Conservation (phyloP, 2,888 invertebrate genomes). For the Dryococelus australis region DNA sequence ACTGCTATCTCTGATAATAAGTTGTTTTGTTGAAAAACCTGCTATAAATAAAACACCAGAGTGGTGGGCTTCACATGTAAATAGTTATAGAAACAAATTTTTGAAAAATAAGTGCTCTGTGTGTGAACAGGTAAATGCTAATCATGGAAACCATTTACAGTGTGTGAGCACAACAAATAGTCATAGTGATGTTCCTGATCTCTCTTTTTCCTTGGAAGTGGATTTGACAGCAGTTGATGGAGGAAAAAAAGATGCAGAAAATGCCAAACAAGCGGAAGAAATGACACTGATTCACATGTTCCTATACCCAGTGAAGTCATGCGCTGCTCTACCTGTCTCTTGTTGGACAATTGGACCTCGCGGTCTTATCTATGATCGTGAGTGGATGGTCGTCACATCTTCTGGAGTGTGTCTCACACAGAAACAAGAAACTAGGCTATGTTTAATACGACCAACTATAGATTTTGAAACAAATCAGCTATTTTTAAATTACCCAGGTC, state of each 20-base stretch:
- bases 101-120: constrained; percentile 30
- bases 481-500: constrained; percentile 69
- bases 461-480: constrained; percentile 66
- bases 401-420: constrained; percentile 87
- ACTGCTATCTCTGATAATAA: constrained; percentile 75
- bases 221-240: not conserved
- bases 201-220: not conserved
- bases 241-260: constrained; percentile 49
- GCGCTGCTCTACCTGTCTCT: constrained; percentile 76
- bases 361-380: constrained; percentile 88
- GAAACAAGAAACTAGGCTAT: constrained; percentile 81
- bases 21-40: constrained; percentile 73
- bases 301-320: constrained; percentile 92
- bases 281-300: constrained; percentile 62
- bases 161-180: not conserved
- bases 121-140: not conserved
- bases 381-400: constrained; percentile 91
- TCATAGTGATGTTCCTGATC: not conserved
- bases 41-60: constrained; percentile 55
- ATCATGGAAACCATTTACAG: constrained; percentile 9
- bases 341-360: constrained; percentile 77
- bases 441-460: constrained; percentile 77
- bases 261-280: constrained; percentile 47
- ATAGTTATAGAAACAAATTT: constrained; percentile 35
- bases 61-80: constrained; percentile 50